Evolutionary conservation across 2,888 invertebrate genomes (phyloP).

Genomic region (Oxytorus armatus): DNA sequence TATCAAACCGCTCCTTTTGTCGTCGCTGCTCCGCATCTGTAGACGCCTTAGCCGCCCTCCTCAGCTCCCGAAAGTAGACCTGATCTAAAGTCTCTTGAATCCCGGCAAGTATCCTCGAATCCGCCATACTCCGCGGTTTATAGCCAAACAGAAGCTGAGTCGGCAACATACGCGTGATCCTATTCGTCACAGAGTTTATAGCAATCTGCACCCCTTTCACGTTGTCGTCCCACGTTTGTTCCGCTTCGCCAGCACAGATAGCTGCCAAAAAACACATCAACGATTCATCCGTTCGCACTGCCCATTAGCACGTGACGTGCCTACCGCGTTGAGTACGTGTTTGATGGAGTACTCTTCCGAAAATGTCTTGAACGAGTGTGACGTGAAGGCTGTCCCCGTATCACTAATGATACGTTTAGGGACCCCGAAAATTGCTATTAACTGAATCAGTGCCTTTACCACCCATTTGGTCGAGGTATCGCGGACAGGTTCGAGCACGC

Average conservation of each 20-base stretch:
- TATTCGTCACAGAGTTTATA: slow-evolving; percentile 69
- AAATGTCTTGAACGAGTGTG: too few species aligned
- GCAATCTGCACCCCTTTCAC: slow-evolving; percentile 68
- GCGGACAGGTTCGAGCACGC: slow-evolving; percentile 75
- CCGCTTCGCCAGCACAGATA: slow-evolving; percentile 64
- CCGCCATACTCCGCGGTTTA: slow-evolving; percentile 58
- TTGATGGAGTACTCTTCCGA: too few species aligned
- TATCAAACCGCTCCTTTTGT: slow-evolving; percentile 55
- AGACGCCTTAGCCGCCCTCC: slow-evolving; percentile 41
- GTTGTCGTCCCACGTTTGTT: slow-evolving; percentile 71
- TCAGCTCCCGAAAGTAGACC: slow-evolving; percentile 52
- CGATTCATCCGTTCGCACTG: slow-evolving; percentile 79
- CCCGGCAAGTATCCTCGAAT: not conserved
- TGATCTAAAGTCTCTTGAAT: slow-evolving; percentile 61
- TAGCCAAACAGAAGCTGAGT: slow-evolving; percentile 65
- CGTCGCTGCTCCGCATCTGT: slow-evolving; percentile 45
- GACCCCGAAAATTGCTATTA: slow-evolving; percentile 74
- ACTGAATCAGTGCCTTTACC: slow-evolving; percentile 72
- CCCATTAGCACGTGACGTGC: slow-evolving; percentile 79
- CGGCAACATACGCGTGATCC: slow-evolving; percentile 58
- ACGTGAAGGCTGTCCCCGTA: slow-evolving; percentile 77
- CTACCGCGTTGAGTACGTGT: slow-evolving; percentile 75
- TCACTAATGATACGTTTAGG: slow-evolving; percentile 77
- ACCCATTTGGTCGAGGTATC: slow-evolving; percentile 74
- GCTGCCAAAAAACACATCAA: slow-evolving; percentile 72